Evolutionary conservation across 1,140 invertebrate species (phyloP), one percentile per base, ranked within the genome.

Genomic region (Drosophila trapezifrons): DNA sequence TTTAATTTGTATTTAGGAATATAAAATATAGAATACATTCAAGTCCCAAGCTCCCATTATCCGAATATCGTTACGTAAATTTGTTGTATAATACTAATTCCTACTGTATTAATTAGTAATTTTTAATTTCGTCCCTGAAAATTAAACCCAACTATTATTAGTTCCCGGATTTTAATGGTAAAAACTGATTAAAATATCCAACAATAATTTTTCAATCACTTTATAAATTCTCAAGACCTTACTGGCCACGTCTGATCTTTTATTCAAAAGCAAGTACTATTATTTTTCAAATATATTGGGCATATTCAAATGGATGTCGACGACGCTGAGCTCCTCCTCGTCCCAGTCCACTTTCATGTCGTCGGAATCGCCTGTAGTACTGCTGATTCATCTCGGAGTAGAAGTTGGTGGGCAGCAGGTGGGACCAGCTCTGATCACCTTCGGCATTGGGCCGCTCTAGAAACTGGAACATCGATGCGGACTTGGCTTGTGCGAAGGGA

Each of bases 331-430:
- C 18, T 37, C 8, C 20, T 9, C 10, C 2, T 25, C 25, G 4
- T 22, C 12, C 22, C 9, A 15, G 3, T 27, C 25, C 6, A 58
- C 49, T 5, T 45, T 58, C 9, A 52, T 59, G 10, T 4, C 65
- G 12, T 0, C 80, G 77, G 56, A 87, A 87, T 42, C 77, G 37
- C 8, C 52, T n/a, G 66, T 80, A 87, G 56, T 87, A 90, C 35
- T 84, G 84, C 62, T 80, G 73, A 62, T 87, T 87, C 43, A 89
- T 56, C 38, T 80, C 77, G 12, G 84, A 87, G 20, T 72, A 87
- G 27, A 56, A 87, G 38, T 87, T 87, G 22, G 40, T 84, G 32
- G 84, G 84, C 46, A 87, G 64, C 25, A 72, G 47, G 17, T 80
- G 47, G 2, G 72, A 57, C 76, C 84, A 80, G 35, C 38, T 60